Evolutionary conservation across 2,888 invertebrate species (phyloP).

Genomic region (Heliconius ethilla): DNA sequence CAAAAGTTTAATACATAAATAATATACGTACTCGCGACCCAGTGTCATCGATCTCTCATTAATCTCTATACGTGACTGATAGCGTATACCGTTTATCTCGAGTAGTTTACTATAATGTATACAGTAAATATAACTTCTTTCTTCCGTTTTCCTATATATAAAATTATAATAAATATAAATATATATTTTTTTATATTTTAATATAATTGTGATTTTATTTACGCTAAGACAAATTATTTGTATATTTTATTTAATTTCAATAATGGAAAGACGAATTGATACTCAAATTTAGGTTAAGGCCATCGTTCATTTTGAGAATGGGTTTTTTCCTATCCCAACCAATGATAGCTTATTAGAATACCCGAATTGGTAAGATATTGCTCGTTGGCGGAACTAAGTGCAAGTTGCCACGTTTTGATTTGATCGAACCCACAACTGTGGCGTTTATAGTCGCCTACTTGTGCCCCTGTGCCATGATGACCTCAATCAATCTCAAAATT

Average conservation of each 20-base stretch:
- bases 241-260: too few relatives aligned
- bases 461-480: too few relatives aligned
- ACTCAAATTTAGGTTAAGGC: too few relatives aligned
- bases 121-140: neutral
- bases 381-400: neutral
- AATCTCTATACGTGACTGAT: constrained; percentile 60
- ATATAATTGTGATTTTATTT: neutral
- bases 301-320: too few relatives aligned
- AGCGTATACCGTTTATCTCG: constrained; percentile 35
- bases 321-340: too few relatives aligned
- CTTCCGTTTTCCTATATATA: neutral
- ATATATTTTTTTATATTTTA: neutral
- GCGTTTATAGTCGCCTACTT: too few relatives aligned
- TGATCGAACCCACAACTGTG: too few relatives aligned
- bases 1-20: constrained; percentile 1
- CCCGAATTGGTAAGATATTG: too few relatives aligned
- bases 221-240: neutral
- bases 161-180: too few relatives aligned
- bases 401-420: neutral
- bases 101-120: constrained; percentile 5
- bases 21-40: neutral
- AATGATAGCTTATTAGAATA: too few relatives aligned
- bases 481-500: too few relatives aligned
- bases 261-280: too few relatives aligned
- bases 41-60: constrained; percentile 38